Evolutionary conservation across 2,888 invertebrate genomes (phyloP).

Genomic region (Bombylius major): DNA sequence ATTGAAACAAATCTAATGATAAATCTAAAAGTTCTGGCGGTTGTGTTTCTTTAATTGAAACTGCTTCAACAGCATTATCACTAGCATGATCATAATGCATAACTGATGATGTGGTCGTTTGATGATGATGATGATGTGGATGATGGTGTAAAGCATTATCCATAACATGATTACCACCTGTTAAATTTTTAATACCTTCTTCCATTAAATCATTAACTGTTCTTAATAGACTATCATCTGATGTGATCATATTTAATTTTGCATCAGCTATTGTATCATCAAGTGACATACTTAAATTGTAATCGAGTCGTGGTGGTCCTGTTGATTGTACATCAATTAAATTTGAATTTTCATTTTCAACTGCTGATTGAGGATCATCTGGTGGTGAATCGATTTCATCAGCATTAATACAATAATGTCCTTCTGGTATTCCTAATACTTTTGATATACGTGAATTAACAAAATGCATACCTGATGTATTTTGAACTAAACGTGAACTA

Average conservation of each 20-base stretch:
- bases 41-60: slow-evolving; percentile 27
- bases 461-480: slow-evolving; percentile 30
- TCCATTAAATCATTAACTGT: slow-evolving; percentile 31
- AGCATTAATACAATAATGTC: slow-evolving; percentile 32
- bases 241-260: slow-evolving; percentile 31
- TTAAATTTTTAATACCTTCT: slow-evolving; percentile 21
- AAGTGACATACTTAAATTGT: slow-evolving; percentile 32
- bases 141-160: too few relatives aligned
- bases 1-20: slow-evolving; percentile 33
- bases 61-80: slow-evolving; percentile 36
- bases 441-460: slow-evolving; percentile 28
- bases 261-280: slow-evolving; percentile 33
- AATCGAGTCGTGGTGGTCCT: slow-evolving; percentile 17
- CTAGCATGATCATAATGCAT: slow-evolving; percentile 32
- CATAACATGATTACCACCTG: neutral
- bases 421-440: slow-evolving; percentile 33
- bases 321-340: slow-evolving; percentile 13
- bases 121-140: neutral
- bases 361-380: slow-evolving; percentile 21
- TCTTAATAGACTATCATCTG: slow-evolving; percentile 32
- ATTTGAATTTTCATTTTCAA: slow-evolving; percentile 12
- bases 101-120: slow-evolving; percentile 2
- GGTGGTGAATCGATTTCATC: slow-evolving; percentile 28
- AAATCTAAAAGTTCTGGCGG: slow-evolving; percentile 27
- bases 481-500: slow-evolving; percentile 29